These are phyloP conservation scores for Lissonota sp. DNA, from an alignment of 2,888 invertebrate genomes.

Conservation along the genomic window DNA sequence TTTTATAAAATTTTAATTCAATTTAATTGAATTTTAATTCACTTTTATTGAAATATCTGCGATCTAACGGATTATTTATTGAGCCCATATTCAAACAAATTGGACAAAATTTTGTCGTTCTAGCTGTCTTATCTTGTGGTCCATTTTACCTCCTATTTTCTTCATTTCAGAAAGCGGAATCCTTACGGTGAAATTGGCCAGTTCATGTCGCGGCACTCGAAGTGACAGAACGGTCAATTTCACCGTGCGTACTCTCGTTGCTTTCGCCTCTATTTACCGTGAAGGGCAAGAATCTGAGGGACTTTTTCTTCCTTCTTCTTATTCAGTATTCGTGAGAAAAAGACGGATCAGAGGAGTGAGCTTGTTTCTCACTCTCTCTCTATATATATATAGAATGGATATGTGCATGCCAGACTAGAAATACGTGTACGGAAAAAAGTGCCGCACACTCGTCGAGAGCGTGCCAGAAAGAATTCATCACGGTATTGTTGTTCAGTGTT, in stretches of 20 bases:
- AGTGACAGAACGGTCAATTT: conserved; percentile 27
- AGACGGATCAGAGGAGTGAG: conserved; percentile 50
- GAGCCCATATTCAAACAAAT: too few relatives aligned
- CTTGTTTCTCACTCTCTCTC: conserved; percentile 2
- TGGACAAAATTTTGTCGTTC: too few relatives aligned
- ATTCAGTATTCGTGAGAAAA: conserved; percentile 38
- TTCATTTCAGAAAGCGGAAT: neutral
- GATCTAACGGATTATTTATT: too few relatives aligned
- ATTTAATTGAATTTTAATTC: too few relatives aligned
- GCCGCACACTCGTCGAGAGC: conserved; percentile 60
- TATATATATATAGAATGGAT: neutral
- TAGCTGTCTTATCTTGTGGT: too few relatives aligned
- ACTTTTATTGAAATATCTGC: too few relatives aligned
- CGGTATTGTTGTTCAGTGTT: conserved; percentile 77
- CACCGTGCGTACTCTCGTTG: conserved; percentile 1
- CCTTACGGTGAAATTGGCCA: conserved; percentile 19
- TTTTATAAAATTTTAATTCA: too few relatives aligned
- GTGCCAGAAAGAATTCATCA: conserved; percentile 70
- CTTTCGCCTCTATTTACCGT: conserved; percentile 11
- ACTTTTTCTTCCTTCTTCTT: conserved; percentile 8
- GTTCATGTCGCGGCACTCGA: neutral
- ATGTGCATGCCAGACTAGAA: neutral
- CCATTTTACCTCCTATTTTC: too few relatives aligned
- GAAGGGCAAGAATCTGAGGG: conserved; percentile 31
- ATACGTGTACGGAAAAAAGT: conserved; percentile 28